Percentiles rank a stretch among this genome's conserved stretches.
Conservation (phyloP, 1,140 invertebrate genomes). For the Lutraria rhynchaena region DNA sequence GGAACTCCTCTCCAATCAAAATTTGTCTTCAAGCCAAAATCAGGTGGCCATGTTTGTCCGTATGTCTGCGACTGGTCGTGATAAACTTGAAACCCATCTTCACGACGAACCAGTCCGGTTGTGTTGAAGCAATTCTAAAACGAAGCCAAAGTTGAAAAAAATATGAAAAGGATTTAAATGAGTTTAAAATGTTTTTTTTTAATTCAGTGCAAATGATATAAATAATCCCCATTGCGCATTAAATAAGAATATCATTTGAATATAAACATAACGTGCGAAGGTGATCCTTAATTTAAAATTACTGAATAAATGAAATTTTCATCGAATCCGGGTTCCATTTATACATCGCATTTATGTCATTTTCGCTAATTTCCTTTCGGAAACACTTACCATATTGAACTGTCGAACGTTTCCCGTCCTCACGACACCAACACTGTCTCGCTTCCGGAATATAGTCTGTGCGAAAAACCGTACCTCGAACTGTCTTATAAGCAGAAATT, state of each 20-base stretch:
- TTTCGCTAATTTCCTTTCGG: slow-evolving; percentile 35
- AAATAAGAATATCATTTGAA: not conserved
- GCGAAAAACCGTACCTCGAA: not conserved
- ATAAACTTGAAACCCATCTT: slow-evolving; percentile 1
- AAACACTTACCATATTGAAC: slow-evolving; percentile 23
- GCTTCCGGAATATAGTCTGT: slow-evolving; percentile 16
- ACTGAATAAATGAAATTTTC: not conserved
- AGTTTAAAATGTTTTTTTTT: not conserved
- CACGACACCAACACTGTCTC: slow-evolving; percentile 6
- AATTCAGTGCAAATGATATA: not conserved
- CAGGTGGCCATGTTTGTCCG: slow-evolving; percentile 5
- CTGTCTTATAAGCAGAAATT: slow-evolving; percentile 21
- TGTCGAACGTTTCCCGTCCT: not conserved
- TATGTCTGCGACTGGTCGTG: not conserved
- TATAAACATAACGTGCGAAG: not conserved
- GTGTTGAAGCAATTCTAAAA: not conserved
- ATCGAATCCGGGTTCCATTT: not conserved
- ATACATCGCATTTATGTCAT: not conserved
- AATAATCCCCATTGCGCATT: not conserved
- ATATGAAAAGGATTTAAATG: not conserved
- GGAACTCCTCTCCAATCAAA: not conserved
- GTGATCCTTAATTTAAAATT: not conserved
- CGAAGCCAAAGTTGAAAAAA: not conserved
- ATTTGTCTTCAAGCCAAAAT: not conserved
- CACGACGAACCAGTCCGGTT: not conserved